Percentiles rank a stretch among this genome's conserved stretches.
Evolutionary conservation across 2,797 vertebrate species (phyloP).

Genomic region (Onychomys leucogaster): DNA sequence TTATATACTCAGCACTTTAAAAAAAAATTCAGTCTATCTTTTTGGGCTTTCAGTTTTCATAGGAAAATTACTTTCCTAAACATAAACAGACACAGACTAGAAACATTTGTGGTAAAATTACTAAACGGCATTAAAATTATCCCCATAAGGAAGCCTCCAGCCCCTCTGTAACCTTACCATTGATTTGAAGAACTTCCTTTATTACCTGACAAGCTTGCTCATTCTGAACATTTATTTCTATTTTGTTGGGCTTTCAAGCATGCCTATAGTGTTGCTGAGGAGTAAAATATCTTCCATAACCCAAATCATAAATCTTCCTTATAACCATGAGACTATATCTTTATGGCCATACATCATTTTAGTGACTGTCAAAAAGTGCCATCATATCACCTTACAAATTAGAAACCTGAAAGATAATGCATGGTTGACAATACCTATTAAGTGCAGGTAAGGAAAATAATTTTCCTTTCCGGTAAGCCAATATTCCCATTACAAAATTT

Average conservation of each 20-base stretch:
- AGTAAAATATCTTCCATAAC: slow-evolving; percentile 84
- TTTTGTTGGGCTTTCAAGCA: slow-evolving; percentile 86
- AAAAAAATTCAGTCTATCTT: slow-evolving; percentile 6
- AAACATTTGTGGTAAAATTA: slow-evolving; percentile 65
- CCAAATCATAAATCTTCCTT: slow-evolving; percentile 83
- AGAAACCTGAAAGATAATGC: slow-evolving; percentile 69
- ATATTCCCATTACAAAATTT: slow-evolving; percentile 49
- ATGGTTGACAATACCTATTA: slow-evolving; percentile 68
- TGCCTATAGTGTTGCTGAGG: slow-evolving; percentile 84
- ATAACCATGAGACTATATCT: slow-evolving; percentile 73
- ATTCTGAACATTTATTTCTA: slow-evolving; percentile 86
- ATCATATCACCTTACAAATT: slow-evolving; percentile 80
- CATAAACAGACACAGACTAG: slow-evolving; percentile 40
- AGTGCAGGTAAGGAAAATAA: slow-evolving; percentile 63
- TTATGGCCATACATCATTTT: slow-evolving; percentile 80
- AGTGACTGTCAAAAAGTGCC: slow-evolving; percentile 81
- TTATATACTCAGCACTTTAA: slow-evolving; percentile 43
- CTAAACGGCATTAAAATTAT: background rate
- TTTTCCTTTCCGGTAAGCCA: slow-evolving; percentile 68
- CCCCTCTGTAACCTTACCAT: slow-evolving; percentile 77
- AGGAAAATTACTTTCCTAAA: slow-evolving; percentile 63
- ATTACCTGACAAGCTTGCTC: slow-evolving; percentile 85
- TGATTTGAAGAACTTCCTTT: slow-evolving; percentile 85
- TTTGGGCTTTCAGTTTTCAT: slow-evolving; percentile 52
- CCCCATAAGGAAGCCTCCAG: slow-evolving; percentile 65